Evolutionary conservation across 2,113 vertebrate species (phyloP), one percentile per base, ranked within the genome.

Genomic region (Cololabis saira): DNA sequence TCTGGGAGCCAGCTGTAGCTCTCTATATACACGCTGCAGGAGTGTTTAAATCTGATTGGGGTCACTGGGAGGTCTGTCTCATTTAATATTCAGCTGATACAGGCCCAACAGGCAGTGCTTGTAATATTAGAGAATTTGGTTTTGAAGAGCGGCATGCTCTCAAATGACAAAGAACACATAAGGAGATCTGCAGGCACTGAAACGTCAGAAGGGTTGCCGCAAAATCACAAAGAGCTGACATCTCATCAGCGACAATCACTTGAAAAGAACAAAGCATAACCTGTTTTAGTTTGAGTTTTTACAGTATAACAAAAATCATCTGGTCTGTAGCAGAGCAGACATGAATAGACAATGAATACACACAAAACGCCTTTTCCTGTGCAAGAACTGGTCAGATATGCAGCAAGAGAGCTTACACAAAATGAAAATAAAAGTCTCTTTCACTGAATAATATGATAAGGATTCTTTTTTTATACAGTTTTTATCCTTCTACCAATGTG

Each of bases 1-100:
- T 92, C 90, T 94, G 93, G 89, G 67, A 63, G 27, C 78, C 92
- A 94, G 90, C 91, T 92, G 93, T 52, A 16, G 76, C 55, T 45
- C 60, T 70, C 18, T 74, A 67, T 61, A 63, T 71, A 71, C 73
- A 73, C 41, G 21, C 33, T 55, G 48, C 2, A 18, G 51, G 63
- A 60, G 64, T 71, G 71, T 72, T 75, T 57, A 61, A 60, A 71
- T 59, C 65, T 89, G 88, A 87, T 81, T 89, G 81, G 82, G 87
- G 83, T 83, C 85, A 81, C 43, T 22, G 30, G 59, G 61, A 66
- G 71, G 73, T 85, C 81, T 57, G 76, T 77, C 83, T 81, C 70
- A 76, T 84, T 81, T 67, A 76, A 78, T 77, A 71, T 59, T 66
- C 75, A 80, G 61, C 67, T 81, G 67, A 83, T 70, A 37, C 5